Percentiles rank a stretch among this genome's conserved stretches.
Evolutionary conservation across 2,113 vertebrate species (phyloP).

Genomic region (Abramis brama): DNA sequence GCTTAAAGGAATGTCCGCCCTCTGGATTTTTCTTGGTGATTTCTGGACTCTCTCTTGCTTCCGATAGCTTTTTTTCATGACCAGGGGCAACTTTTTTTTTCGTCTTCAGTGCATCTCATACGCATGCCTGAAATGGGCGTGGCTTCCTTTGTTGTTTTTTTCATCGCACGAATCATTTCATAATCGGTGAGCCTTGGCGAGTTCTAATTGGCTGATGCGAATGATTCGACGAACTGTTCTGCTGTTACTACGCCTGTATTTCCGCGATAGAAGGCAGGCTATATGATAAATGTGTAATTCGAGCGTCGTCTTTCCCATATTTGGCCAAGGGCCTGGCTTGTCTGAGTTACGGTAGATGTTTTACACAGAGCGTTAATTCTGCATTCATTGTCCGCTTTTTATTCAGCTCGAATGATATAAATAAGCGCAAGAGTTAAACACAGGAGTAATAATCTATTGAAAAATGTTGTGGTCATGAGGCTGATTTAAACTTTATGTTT

Average conservation of each 20-base stretch:
- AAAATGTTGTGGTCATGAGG: not conserved
- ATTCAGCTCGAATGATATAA: not conserved
- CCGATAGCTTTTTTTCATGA: slow-evolving; percentile 55
- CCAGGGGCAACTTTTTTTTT: slow-evolving; percentile 60
- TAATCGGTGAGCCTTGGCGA: not conserved
- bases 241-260: slow-evolving; percentile 23
- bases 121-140: slow-evolving; percentile 54
- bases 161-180: slow-evolving; percentile 12
- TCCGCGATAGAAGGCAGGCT: slow-evolving; percentile 35
- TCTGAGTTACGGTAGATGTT: not conserved
- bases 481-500: not conserved
- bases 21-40: slow-evolving; percentile 39
- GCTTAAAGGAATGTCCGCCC: slow-evolving; percentile 25
- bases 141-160: slow-evolving; percentile 28
- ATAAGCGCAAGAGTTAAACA: not conserved
- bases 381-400: not conserved
- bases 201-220: not conserved
- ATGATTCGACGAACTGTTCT: slow-evolving; percentile 13
- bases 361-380: not conserved
- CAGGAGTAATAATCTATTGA: not conserved
- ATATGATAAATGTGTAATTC: slow-evolving; percentile 4
- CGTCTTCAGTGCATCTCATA: slow-evolving; percentile 47
- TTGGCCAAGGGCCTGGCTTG: slow-evolving; percentile 46
- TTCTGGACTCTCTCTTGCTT: slow-evolving; percentile 45
- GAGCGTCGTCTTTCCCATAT: slow-evolving; percentile 56